Conservation (phyloP, 2,797 vertebrate species). For the Coranthus polyacanthus region DNA sequence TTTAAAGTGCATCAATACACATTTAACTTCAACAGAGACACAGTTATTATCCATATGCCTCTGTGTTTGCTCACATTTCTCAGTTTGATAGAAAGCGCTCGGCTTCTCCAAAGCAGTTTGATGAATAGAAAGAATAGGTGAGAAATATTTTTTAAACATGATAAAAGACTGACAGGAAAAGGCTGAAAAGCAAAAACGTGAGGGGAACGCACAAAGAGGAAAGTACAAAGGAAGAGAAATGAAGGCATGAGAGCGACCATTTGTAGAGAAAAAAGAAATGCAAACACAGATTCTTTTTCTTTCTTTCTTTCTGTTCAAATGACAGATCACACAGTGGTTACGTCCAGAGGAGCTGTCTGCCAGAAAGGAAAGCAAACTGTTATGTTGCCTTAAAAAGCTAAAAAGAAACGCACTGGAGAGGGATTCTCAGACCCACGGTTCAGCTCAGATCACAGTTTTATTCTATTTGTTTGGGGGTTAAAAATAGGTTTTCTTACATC, state of each 20-base stretch:
- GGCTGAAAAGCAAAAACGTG: background rate
- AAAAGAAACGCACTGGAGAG: too few species aligned
- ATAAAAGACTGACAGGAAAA: too few species aligned
- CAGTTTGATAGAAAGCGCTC: background rate
- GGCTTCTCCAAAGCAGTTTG: background rate
- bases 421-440: too few species aligned
- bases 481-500: too few species aligned
- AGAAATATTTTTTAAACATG: too few species aligned
- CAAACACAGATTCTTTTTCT: too few species aligned
- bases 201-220: background rate
- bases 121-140: background rate
- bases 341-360: background rate
- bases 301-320: background rate
- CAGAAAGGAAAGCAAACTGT: too few species aligned
- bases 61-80: background rate
- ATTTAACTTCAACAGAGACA: too few species aligned
- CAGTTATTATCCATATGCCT: background rate
- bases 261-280: background rate
- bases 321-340: background rate
- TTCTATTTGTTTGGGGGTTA: too few species aligned
- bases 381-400: too few species aligned
- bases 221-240: background rate
- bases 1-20: too few species aligned
- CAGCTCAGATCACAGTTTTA: too few species aligned
- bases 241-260: background rate